Percentiles rank a stretch among this genome's conserved stretches.
Conservation (phyloP, 2,888 invertebrate genomes). For the Schizotus pectinicornis region DNA sequence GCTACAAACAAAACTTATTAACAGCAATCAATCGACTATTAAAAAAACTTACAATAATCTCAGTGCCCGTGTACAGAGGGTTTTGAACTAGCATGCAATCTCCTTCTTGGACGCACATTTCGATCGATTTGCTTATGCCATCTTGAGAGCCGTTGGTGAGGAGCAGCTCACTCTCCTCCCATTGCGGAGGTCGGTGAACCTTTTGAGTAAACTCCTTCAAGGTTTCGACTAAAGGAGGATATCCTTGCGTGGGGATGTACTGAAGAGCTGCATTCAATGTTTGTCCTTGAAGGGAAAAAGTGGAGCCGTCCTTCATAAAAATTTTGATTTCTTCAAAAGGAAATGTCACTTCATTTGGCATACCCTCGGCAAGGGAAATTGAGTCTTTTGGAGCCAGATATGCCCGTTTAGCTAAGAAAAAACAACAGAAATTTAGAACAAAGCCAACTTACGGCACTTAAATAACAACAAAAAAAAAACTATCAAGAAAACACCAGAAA, state of each 20-base stretch:
- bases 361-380: constrained; percentile 73
- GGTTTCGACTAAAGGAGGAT: constrained; percentile 64
- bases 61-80: constrained; percentile 74
- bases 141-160: constrained; percentile 80
- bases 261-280: constrained; percentile 72
- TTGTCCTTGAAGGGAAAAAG: constrained; percentile 63
- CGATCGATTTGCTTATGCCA: constrained; percentile 76
- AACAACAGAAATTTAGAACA: background rate
- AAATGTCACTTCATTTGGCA: constrained; percentile 76
- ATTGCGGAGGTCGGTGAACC: constrained; percentile 70
- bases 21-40: no score
- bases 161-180: constrained; percentile 67
- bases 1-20: constrained; percentile 58
- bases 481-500: no score
- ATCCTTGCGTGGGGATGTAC: constrained; percentile 77
- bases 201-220: constrained; percentile 68
- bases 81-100: constrained; percentile 75
- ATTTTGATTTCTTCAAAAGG: constrained; percentile 71
- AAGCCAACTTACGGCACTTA: no score
- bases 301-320: constrained; percentile 63
- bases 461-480: no score
- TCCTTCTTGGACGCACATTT: constrained; percentile 72
- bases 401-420: constrained; percentile 60
- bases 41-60: constrained; percentile 65
- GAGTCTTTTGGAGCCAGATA: constrained; percentile 60